Conservation (phyloP, 2,888 invertebrate genomes). For the Drosophila aldrichi region DNA sequence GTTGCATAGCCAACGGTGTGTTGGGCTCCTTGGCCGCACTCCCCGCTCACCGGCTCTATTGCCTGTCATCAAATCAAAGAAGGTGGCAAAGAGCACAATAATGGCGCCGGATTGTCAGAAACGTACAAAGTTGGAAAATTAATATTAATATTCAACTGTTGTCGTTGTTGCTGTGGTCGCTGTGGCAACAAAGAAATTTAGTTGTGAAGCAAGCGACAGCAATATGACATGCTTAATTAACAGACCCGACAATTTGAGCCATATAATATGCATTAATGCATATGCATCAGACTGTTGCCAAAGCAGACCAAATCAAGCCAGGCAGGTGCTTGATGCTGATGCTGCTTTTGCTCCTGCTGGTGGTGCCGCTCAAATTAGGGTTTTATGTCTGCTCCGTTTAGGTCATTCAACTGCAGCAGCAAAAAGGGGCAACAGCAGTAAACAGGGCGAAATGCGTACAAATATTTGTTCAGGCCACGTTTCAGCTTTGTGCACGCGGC, state of each 20-base stretch:
- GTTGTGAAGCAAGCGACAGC: constrained; percentile 11
- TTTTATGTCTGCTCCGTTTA: constrained; percentile 10
- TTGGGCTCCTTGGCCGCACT: neutral
- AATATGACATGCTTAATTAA: constrained; percentile 59
- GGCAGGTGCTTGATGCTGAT: constrained; percentile 48
- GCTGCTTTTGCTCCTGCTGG: neutral
- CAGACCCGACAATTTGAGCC: constrained; percentile 25
- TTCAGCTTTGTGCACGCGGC: constrained; percentile 53
- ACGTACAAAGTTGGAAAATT: constrained; percentile 44
- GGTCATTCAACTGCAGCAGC: constrained; percentile 67
- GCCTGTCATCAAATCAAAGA: constrained; percentile 66
- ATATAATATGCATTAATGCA: constrained; percentile 48
- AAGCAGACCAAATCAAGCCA: constrained; percentile 18
- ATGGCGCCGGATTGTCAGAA: constrained; percentile 39
- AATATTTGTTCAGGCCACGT: constrained; percentile 68
- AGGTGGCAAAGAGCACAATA: constrained; percentile 58
- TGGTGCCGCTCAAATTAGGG: constrained; percentile 12
- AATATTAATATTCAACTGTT: constrained; percentile 54
- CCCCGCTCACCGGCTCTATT: constrained; percentile 1
- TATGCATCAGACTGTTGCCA: constrained; percentile 4
- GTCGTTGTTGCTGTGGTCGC: constrained; percentile 30
- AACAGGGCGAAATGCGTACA: constrained; percentile 41
- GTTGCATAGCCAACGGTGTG: constrained; percentile 67
- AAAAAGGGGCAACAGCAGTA: constrained; percentile 36
- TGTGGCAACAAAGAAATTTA: constrained; percentile 43